Base-by-base conservation (phyloP, 2,797 vertebrate genomes). In the Girardinus metallicus region DNA sequence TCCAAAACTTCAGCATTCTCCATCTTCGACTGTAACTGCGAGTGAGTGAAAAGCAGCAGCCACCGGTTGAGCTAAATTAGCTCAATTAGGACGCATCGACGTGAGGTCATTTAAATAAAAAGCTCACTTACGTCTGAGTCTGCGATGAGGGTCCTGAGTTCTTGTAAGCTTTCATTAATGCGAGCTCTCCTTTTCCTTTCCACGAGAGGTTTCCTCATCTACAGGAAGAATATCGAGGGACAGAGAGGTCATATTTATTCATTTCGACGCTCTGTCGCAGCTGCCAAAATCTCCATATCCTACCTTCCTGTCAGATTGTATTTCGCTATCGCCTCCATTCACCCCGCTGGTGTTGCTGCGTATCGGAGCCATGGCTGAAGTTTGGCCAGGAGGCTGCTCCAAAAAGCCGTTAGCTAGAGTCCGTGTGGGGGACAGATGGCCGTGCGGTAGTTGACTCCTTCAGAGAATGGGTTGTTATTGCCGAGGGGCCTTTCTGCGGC, bases 1-100 rank as follows among this genome's bases (percentile, higher is more conserved):
- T 99, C 98, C 89, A 99, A 93, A 86, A 99, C 97, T 92, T 98
- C 97, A 0, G 98, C 98, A 60, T 99, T 98, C 96, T 99, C 98
- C 95, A 98, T 97, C 94, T 97, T 98, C 87, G 96, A 95, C 89
- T 97, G 97, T 74, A 93, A 46, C 93, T 95, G 83, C 41, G 72
- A n/a, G 60, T 26, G 62, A 36, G 62, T 43, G 57, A 75, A 79
- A 43, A 79, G 75, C 2, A 64, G 29, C 31, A 21, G 7, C 51
- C 57, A 44, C 2, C 6, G 10, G 4, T 26, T 44, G 57, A 74
- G 75, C 62, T 72, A 60, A 53, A 46, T 71, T 4, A 77, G 2
- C 66, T 13, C 8, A 49, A 62, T n/a, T 41, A 12, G n/a, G 2
- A 46, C n/a, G 16, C 18, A 8, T 21, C 57, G 13, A 5, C 3